Base-by-base conservation (phyloP, 2,797 vertebrate genomes). In the Scyliorhinus canicula region DNA sequence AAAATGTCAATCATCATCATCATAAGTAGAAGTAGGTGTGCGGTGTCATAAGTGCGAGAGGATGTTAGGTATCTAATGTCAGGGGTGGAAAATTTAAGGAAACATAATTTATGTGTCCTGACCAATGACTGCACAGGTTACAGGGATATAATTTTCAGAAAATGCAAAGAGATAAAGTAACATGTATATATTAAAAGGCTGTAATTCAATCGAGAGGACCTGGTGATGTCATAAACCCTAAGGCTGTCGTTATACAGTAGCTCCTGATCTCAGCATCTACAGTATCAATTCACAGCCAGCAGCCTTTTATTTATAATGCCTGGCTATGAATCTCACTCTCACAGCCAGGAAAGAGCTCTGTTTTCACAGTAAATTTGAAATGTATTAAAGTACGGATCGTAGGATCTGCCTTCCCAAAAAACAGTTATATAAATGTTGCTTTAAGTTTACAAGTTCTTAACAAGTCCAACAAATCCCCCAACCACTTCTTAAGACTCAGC, bases 191-290 rank as follows among this genome's bases (percentile, higher is more conserved):
- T 91, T 91, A 91, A 91, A 91, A 91, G 57, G 24, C 35, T 91
- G 88, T 65, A 91, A 91, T 63, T 91, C 60, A 91, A 91, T 91
- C 88, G 65, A 24, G 24, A 65, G 60, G 88, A 91, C n/a, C 3
- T 91, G 88, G 21, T 91, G 88, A 91, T 91, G 88, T 91, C 88
- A 91, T 24, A 91, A 44, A 44, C 88, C 88, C 88, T 44, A 44
- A 65, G 88, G 88, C 88, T 91, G 40, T 55, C 55, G 35, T 91
- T 91, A 91, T 65, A 91, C 88, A 91, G 88, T 91, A 91, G 88
- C 88, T 91, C 40, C n/a, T 65, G 60, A 91, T 91, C 57, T 91
- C 60, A 91, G 88, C 8, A 91, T 60, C 60, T 44, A 91, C 60
- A 65, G 88, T 91, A 91, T 91, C 88, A 91, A 28, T 91, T 65